Conservation (phyloP, 2,113 vertebrate species). For the Phalacrocorax aristotelis region DNA sequence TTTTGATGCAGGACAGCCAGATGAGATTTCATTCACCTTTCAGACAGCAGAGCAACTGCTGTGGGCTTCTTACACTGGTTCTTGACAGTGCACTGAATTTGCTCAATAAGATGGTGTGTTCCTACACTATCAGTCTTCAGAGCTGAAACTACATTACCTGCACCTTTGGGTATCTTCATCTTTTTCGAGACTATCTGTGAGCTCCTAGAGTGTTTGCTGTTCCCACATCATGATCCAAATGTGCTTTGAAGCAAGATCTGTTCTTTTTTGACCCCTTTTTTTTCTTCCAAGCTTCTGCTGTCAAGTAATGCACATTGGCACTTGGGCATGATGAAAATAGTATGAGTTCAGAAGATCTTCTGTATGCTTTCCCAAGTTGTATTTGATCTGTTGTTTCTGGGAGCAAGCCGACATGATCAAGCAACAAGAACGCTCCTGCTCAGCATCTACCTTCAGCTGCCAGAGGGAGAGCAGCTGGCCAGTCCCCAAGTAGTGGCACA, state of each 20-base stretch:
- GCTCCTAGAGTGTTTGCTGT: background rate
- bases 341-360: background rate
- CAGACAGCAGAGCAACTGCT: background rate
- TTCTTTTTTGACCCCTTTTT: background rate
- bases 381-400: background rate
- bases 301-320: background rate
- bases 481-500: background rate
- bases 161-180: background rate
- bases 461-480: background rate
- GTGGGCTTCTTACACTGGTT: accelerated
- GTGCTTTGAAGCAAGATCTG: background rate
- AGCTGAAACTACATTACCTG: background rate
- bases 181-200: background rate
- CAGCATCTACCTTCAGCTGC: background rate
- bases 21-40: background rate
- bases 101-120: background rate
- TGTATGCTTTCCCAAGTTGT: background rate
- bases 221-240: background rate
- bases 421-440: background rate
- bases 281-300: background rate
- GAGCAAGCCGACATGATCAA: background rate
- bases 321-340: background rate
- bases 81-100: background rate
- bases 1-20: background rate
- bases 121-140: background rate